Base-by-base conservation (phyloP, 2,797 vertebrate genomes). In the Botia almorhae region DNA sequence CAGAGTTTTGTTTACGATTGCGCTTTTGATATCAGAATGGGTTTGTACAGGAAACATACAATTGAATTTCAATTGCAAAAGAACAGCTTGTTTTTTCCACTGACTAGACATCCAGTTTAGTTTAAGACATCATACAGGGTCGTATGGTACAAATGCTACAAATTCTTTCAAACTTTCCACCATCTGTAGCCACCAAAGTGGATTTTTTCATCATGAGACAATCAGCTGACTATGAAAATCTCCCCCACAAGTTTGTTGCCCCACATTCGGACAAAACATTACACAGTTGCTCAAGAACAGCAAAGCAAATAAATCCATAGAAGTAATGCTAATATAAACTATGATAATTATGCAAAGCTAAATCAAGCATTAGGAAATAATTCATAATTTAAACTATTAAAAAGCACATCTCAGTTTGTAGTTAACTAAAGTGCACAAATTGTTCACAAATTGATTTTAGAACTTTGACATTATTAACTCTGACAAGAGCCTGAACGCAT, bases 31-130 rank as follows among this genome's bases (percentile, higher is more conserved):
- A 65, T 56, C 61, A 68, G 21, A 56, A 58, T n/a, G 16, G 17
- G 2, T 56, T 80, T 63, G 13, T 55, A 36, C 12, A 29, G 48
- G 2, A 19, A 79, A 72, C 2, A 19, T 51, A 53, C 26, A 33
- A 56, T 50, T 60, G 33, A 3, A 74, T 63, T 74, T 75, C 6
- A 76, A 60, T 82, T 63, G 64, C 76, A 51, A 69, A 29, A 65
- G 56, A 78, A 74, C 82, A 76, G 46, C 79, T 83, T 73, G 69
- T n/a, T 78, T 69, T 83, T 85, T 85, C 84, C 81, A 85, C 79
- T 79, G 67, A 82, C 76, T 69, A 56, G 51, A 81, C 69, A 70
- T 58, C 29, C 48, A 80, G 69, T 50, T 65, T 61, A 16, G 68
- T 83, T 61, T 75, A 63, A 61, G 67, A 75, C 56, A 36, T 53